Conservation (phyloP, 2,888 invertebrate genomes). For the Dioctria linearis region DNA sequence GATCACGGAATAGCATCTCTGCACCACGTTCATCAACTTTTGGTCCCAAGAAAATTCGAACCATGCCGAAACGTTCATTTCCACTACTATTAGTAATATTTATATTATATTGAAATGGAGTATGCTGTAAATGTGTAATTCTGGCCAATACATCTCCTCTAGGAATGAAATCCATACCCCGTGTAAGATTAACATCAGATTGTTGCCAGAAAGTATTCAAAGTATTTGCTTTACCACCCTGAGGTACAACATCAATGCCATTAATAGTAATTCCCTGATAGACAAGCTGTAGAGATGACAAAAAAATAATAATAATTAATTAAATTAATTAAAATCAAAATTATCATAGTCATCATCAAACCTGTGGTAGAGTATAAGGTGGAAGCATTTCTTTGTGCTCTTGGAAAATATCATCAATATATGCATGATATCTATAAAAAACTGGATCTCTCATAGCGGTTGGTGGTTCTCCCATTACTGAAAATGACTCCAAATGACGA, state of each 20-base stretch:
- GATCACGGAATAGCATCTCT: conserved; percentile 75
- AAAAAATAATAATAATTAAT: too few species aligned
- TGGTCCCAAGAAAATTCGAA: conserved; percentile 79
- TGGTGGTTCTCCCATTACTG: conserved; percentile 82
- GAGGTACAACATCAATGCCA: conserved; percentile 73
- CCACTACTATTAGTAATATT: conserved; percentile 75
- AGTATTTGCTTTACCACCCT: conserved; percentile 73
- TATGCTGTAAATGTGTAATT: conserved; percentile 85
- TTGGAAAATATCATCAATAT: conserved; percentile 80
- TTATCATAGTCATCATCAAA: conserved; percentile 60
- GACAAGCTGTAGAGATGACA: conserved; percentile 58
- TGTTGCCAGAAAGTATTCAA: conserved; percentile 85
- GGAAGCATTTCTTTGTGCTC: conserved; percentile 77
- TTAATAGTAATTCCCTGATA: conserved; percentile 75
- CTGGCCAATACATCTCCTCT: conserved; percentile 80
- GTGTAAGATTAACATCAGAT: conserved; percentile 82
- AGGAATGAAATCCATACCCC: conserved; percentile 87
- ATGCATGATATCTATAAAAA: conserved; percentile 86
- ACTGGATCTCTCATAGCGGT: conserved; percentile 86
- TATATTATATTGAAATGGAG: conserved; percentile 79
- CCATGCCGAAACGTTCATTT: conserved; percentile 74
- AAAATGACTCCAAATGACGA: conserved; percentile 76
- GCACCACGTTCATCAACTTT: conserved; percentile 78
- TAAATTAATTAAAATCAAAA: background rate
- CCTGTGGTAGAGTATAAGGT: conserved; percentile 72